phyloP scores from a whole-genome alignment of 1,140 invertebrate genomes.

The Drosophila suzukii region DNA sequence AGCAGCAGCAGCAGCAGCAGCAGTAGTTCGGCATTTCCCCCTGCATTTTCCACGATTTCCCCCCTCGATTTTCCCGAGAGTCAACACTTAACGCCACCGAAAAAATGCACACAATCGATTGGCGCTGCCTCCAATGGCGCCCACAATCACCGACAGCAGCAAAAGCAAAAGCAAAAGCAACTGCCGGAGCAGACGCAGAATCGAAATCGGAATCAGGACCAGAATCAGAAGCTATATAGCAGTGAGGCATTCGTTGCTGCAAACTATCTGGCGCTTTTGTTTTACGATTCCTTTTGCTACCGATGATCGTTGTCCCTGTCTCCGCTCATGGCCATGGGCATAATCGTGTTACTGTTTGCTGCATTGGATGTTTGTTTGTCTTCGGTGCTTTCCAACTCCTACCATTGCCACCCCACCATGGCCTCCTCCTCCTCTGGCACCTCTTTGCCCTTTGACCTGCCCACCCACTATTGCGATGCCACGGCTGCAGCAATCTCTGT shows the following conservation, averaged over 20 bases:
- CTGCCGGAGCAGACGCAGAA: constrained; percentile 5
- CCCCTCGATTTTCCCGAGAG: constrained; percentile 28
- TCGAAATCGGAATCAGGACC: constrained; percentile 21
- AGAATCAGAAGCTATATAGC: constrained; percentile 28
- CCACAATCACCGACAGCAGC: constrained; percentile 44
- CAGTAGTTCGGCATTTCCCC: constrained; percentile 3
- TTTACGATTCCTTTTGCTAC: constrained; percentile 80
- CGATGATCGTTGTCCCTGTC: constrained; percentile 63
- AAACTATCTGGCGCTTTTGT: constrained; percentile 82
- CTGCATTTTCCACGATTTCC: background rate
- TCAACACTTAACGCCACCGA: constrained; percentile 67
- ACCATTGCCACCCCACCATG: background rate
- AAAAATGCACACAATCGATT: constrained; percentile 79
- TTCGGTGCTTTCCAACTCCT: constrained; percentile 18
- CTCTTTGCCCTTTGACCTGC: constrained; percentile 40
- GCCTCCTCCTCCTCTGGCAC: background rate
- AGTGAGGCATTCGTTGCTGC: constrained; percentile 57
- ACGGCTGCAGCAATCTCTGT: constrained; percentile 71
- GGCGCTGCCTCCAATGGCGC: constrained; percentile 63
- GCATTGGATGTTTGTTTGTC: constrained; percentile 80
- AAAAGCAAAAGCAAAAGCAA: constrained; percentile 1
- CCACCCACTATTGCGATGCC: background rate
- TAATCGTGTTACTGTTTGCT: constrained; percentile 81
- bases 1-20: constrained; percentile 38
- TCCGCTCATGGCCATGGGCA: constrained; percentile 57